These are phyloP conservation scores for Orbicella faveolata DNA, from an alignment of 64 coral and sea anemone genomes.

Conservation along the genomic window DNA sequence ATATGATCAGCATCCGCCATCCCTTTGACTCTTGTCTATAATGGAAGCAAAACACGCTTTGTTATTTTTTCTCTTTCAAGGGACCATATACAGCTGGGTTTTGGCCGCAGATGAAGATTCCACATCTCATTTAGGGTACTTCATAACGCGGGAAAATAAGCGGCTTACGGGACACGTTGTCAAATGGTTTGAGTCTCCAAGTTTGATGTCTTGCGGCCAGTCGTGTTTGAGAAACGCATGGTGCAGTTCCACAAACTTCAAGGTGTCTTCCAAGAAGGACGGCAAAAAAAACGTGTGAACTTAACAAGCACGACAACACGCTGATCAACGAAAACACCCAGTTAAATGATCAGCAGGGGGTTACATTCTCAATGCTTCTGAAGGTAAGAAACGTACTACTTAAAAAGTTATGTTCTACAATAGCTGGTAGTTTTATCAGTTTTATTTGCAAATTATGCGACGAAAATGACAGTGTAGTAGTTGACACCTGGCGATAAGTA, in stretches of 20 bases:
- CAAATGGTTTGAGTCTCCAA: not conserved
- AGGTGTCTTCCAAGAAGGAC: not conserved
- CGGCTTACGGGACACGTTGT: not conserved
- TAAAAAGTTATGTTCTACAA: too few relatives aligned
- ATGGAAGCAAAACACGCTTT: too few relatives aligned
- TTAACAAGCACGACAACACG: not conserved
- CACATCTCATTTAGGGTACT: not conserved
- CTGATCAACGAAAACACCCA: not conserved
- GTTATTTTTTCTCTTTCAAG: not conserved
- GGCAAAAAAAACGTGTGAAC: not conserved
- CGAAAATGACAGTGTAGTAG: too few relatives aligned
- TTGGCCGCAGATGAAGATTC: not conserved
- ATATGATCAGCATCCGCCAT: too few relatives aligned
- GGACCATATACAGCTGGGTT: not conserved
- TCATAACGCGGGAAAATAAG: not conserved
- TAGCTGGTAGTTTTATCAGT: too few relatives aligned
- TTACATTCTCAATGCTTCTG: not conserved
- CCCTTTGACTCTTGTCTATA: too few relatives aligned
- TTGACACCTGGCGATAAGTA: too few relatives aligned
- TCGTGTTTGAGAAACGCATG: not conserved
- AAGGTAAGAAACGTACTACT: not conserved
- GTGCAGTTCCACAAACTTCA: slow-evolving; percentile 6
- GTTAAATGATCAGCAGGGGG: not conserved
- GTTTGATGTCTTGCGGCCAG: not conserved
- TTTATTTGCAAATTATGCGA: too few relatives aligned